Base-by-base conservation (phyloP, 2,888 invertebrate genomes). In the Erpobdella octoculata region DNA sequence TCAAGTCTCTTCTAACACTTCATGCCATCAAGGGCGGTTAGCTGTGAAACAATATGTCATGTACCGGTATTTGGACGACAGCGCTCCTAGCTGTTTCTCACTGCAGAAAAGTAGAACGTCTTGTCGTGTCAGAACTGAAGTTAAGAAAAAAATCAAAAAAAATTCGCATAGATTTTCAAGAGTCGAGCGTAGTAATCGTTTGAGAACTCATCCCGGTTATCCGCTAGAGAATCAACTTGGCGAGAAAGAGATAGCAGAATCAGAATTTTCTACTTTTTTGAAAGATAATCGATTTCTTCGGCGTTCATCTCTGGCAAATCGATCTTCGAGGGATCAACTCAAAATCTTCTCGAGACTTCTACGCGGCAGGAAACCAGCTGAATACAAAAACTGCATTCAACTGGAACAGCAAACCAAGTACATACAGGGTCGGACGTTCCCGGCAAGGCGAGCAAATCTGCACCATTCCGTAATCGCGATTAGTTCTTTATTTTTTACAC, bases 41-140 rank as follows among this genome's bases (percentile, higher is more conserved):
- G 53, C 28, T 53, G 21, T 53, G 53, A 53, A 53, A 68, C 68
- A 68, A 68, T 68, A 68, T 68, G 68, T 68, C 68, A 68, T 68
- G 68, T 68, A 33, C 33, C 35, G 68, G 68, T 48, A 35, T 46
- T 68, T 48, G 68, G 53, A 28, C 48, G 68, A 53, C 68, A 68
- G 68, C 68, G 53, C 35, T 48, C 9, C 46, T 48, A 46, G 68
- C 68, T 68, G 68, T 68, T 68, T 53, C 53, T 53, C 53, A 53
- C 28, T 28, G 28, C 21, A 53, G 53, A 25, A 28, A 21, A 25
- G 53, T 28, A 21, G 28, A 53, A 53, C 53, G 53, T 9, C 9
- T 53, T 53, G 21, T 25, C 53, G 53, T 25, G 21, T 28, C 21
- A 53, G 53, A 28, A 21, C 8, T 28, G 28, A 28, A 53, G 21